Percentiles rank a stretch among this genome's conserved stretches.
Evolutionary conservation across 2,888 invertebrate species (phyloP).

Genomic region (Drosophila niveifrons): DNA sequence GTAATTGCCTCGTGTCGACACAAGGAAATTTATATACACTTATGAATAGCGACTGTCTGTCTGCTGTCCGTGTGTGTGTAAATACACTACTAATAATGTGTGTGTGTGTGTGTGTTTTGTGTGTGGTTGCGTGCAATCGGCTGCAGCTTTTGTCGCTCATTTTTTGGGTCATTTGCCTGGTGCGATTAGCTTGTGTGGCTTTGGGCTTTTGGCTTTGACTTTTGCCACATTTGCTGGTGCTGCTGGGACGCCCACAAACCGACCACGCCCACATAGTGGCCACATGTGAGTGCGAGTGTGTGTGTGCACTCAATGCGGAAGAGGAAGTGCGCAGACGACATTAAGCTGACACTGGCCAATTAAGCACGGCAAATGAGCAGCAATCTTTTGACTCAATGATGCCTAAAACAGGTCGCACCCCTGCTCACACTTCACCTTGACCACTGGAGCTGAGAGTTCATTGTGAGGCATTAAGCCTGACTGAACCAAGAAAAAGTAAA

Average conservation of each 20-base stretch:
- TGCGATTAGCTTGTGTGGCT: slow-evolving; percentile 67
- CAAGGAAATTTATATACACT: slow-evolving; percentile 53
- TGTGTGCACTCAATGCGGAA: slow-evolving; percentile 33
- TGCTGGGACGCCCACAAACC: slow-evolving; percentile 28
- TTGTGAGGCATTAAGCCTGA: slow-evolving; percentile 60
- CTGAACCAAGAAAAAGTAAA: slow-evolving; percentile 35
- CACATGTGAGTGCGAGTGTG: slow-evolving; percentile 14
- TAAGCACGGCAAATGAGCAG: slow-evolving; percentile 76
- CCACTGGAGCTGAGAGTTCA: slow-evolving; percentile 42
- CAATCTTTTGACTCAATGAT: slow-evolving; percentile 77
- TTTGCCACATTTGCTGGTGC: slow-evolving; percentile 27
- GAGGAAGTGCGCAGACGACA: slow-evolving; percentile 65
- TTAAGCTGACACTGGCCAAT: slow-evolving; percentile 79
- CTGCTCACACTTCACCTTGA: slow-evolving; percentile 27
- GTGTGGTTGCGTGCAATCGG: slow-evolving; percentile 50
- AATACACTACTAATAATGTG: neutral
- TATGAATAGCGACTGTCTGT: slow-evolving; percentile 11
- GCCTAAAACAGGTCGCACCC: slow-evolving; percentile 55
- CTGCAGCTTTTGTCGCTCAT: slow-evolving; percentile 68
- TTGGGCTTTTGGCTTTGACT: slow-evolving; percentile 31
- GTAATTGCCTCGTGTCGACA: slow-evolving; percentile 67
- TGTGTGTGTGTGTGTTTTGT: slow-evolving; percentile 24
- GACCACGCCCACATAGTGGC: slow-evolving; percentile 32
- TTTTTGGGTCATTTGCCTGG: slow-evolving; percentile 72
- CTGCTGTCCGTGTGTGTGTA: slow-evolving; percentile 8